Percentiles rank a stretch among this genome's conserved stretches.
phyloP scores from a whole-genome alignment of 2,888 invertebrate genomes.

The Labia minor region DNA sequence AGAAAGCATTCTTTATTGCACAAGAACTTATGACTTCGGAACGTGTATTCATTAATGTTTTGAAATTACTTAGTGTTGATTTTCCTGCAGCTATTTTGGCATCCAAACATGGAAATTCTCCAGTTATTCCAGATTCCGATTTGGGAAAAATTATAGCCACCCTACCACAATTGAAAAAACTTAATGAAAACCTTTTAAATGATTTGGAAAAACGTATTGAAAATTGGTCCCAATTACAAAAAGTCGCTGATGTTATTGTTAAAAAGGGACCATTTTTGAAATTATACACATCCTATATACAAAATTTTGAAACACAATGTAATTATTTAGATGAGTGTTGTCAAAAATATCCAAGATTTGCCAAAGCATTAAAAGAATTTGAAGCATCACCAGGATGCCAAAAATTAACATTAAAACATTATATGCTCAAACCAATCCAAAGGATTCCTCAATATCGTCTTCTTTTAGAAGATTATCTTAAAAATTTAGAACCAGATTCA shows the following conservation, averaged over 20 bases:
- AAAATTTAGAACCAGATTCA: slow-evolving; percentile 40
- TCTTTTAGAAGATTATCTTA: slow-evolving; percentile 48
- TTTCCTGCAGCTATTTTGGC: slow-evolving; percentile 37
- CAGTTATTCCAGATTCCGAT: slow-evolving; percentile 37
- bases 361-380: slow-evolving; percentile 39
- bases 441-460: slow-evolving; percentile 54
- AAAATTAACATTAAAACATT: slow-evolving; percentile 48
- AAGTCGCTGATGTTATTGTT: slow-evolving; percentile 46
- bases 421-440: slow-evolving; percentile 57
- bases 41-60: slow-evolving; percentile 42
- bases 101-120: slow-evolving; percentile 30
- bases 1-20: slow-evolving; percentile 41
- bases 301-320: slow-evolving; percentile 42
- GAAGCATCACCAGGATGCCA: slow-evolving; percentile 33
- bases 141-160: slow-evolving; percentile 41
- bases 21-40: slow-evolving; percentile 46
- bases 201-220: slow-evolving; percentile 41
- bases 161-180: slow-evolving; percentile 41
- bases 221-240: slow-evolving; percentile 38
- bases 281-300: slow-evolving; percentile 44
- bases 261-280: slow-evolving; percentile 49
- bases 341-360: slow-evolving; percentile 40
- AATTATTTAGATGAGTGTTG: slow-evolving; percentile 40
- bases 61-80: slow-evolving; percentile 42
- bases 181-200: slow-evolving; percentile 42